Evolutionary conservation across 92 coral and sea anemone species (phyloP), one percentile per base, ranked within the genome.

Genomic region (Phenganax subtilis): DNA sequence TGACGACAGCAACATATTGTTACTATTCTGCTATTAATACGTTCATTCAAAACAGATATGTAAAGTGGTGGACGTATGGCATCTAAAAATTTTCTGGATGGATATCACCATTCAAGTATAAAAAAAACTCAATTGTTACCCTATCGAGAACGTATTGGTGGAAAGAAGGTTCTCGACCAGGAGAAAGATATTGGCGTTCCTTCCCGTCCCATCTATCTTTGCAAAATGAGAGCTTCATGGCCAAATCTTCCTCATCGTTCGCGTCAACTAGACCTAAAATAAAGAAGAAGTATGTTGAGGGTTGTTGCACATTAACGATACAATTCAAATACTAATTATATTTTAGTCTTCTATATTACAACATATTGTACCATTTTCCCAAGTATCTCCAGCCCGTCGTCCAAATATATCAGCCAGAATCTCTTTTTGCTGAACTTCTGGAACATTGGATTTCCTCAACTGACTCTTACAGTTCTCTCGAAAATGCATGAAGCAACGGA

Each of bases 401-500:
- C 47, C 47, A 37, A 37, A 37, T 37, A 37, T 37, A 37, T 37
- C 47, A 37, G 47, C 47, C 47, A 37, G 47, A 37, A 37, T 37
- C 47, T 37, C 47, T 37, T 37, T 37, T 37, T 37, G 77, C 10
- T 47, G 20, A 10, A 12, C 27, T 54, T 47, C 77, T 8, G 58
- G 77, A 57, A 72, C 77, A 57, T 72, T 72, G 6, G 75, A 72
- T 52, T 17, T 52, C 14, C 51, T 72, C 57, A 72, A 52, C 51
- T 66, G 47, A 15, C 10, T 29, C 76, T 80, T 87, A 75, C 88
- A 84, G 64, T 81, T 87, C 51, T 87, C 85, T 9, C 71, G 71
- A 52, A 87, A 75, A 55, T 87, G 87, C 29, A 79, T 80, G 72
- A 84, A 88, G 60, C 86, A 85, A 54, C 88, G 70, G 14, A 88